A percentile compares a stretch with the other conserved stretches of the same genome.
phyloP scores from a whole-genome alignment of 2,888 invertebrate genomes.

The Standfussiana lucernea region DNA sequence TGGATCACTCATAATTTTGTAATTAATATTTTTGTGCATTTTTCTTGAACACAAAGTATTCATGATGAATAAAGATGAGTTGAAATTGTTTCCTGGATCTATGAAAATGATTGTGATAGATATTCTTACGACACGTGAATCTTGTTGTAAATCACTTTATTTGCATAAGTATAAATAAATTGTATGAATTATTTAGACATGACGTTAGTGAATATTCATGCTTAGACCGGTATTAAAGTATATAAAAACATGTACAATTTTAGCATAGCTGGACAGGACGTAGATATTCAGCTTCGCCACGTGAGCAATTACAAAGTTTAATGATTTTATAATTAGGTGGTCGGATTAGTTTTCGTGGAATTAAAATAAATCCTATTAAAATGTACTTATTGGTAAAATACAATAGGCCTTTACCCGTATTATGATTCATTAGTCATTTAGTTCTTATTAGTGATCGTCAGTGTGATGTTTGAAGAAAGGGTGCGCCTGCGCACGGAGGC shows the following conservation, averaged over 20 bases:
- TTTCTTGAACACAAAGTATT: conserved; percentile 31
- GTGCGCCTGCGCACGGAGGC: conserved; percentile 85
- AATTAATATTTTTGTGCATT: conserved; percentile 44
- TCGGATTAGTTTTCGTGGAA: conserved; percentile 30
- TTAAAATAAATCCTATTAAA: conserved; percentile 27
- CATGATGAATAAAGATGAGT: conserved; percentile 28
- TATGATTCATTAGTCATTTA: conserved; percentile 42
- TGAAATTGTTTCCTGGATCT: conserved; percentile 47
- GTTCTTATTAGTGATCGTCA: conserved; percentile 68
- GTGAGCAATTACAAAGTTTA: conserved; percentile 25
- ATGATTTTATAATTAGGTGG: conserved; percentile 34
- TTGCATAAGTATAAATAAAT: conserved; percentile 67
- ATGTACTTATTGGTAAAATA: conserved; percentile 3
- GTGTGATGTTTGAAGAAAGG: conserved; percentile 75
- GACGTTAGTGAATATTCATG: conserved; percentile 54
- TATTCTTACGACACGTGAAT: conserved; percentile 50
- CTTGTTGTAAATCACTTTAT: conserved; percentile 60
- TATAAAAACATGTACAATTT: conserved; percentile 32
- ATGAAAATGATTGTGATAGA: conserved; percentile 29
- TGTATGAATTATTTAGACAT: conserved; percentile 64
- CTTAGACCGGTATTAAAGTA: conserved; percentile 46
- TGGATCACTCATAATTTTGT: conserved; percentile 45
- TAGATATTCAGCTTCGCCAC: conserved; percentile 28
- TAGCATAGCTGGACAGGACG: conserved; percentile 22
- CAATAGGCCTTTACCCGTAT: conserved; percentile 6